A percentile compares a stretch with the other conserved stretches of the same genome.
Evolutionary conservation across 2,797 vertebrate genomes (phyloP).

Genomic region (Enoplosus armatus): DNA sequence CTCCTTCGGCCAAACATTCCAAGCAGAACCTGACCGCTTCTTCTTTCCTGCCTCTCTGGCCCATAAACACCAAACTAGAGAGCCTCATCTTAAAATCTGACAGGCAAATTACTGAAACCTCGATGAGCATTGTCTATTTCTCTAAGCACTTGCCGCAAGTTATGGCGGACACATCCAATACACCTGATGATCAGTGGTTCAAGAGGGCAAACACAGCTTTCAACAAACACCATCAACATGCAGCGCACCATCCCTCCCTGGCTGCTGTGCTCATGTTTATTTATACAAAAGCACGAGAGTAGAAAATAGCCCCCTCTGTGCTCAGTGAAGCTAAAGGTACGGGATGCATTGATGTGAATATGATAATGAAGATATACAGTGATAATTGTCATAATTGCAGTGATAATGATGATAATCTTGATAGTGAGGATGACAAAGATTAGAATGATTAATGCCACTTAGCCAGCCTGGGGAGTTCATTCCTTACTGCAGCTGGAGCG

Average conservation of each 20-base stretch:
- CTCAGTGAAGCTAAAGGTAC: constrained; percentile 28
- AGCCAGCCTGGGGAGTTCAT: constrained; percentile 27
- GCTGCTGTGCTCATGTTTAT: constrained; percentile 58
- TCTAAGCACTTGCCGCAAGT: constrained; percentile 35
- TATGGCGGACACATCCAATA: constrained; percentile 11
- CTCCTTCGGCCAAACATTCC: constrained; percentile 58
- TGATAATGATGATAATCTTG: constrained; percentile 59
- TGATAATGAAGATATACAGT: constrained; percentile 49
- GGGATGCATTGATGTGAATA: constrained; percentile 21
- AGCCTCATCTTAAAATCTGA: constrained; percentile 45
- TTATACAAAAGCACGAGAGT: constrained; percentile 21
- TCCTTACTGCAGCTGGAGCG: constrained; percentile 24
- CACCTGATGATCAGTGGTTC: constrained; percentile 19
- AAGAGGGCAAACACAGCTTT: constrained; percentile 48
- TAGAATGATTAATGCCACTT: constrained; percentile 60
- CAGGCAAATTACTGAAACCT: constrained; percentile 43
- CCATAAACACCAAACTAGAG: constrained; percentile 24
- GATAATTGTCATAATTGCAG: constrained; percentile 50
- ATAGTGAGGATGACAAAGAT: constrained; percentile 57
- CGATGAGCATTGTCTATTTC: constrained; percentile 41
- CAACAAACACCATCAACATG: constrained; percentile 46
- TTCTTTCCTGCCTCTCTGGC: constrained; percentile 20
- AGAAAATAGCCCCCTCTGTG: constrained; percentile 24
- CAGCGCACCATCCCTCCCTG: constrained; percentile 7
- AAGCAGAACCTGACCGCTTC: constrained; percentile 47